A percentile compares a stretch with the other conserved stretches of the same genome.
Evolutionary conservation across 2,113 vertebrate genomes (phyloP).

Genomic region (Calidris pygmaea): DNA sequence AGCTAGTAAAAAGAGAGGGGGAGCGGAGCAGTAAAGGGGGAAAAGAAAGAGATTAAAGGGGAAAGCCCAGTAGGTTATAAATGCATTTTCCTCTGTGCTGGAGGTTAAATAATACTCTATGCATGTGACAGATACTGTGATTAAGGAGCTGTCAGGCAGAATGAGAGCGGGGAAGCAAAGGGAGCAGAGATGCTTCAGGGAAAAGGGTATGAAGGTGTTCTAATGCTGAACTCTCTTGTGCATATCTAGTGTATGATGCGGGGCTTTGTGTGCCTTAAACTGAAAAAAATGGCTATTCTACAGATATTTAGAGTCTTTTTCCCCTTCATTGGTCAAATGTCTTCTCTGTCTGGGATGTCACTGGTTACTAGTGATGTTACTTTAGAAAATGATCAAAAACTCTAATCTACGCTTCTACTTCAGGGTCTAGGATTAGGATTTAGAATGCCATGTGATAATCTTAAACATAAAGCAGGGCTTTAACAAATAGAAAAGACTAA

Average conservation of each 20-base stretch:
- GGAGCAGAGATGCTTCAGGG: conserved; percentile 40
- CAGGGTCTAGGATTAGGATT: not conserved
- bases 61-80: conserved; percentile 8
- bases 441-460: not conserved
- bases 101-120: conserved; percentile 49
- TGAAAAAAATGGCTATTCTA: not conserved
- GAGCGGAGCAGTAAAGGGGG: not conserved
- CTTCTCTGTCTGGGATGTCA: not conserved
- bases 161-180: conserved; percentile 22
- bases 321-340: not conserved
- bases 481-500: not conserved
- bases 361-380: not conserved
- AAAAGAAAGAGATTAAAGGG: conserved; percentile 24
- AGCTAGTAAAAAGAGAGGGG: conserved; percentile 10
- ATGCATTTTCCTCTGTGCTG: conserved; percentile 37
- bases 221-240: conserved; percentile 1
- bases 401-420: not conserved
- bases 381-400: not conserved
- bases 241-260: not conserved
- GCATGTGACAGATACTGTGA: conserved; percentile 25
- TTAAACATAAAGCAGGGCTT: not conserved
- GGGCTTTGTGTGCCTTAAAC: not conserved
- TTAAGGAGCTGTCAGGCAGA: conserved; percentile 50
- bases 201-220: not conserved
- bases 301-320: not conserved